phyloP scores from a whole-genome alignment of 2,888 invertebrate genomes.

The Rhingia campestris region DNA sequence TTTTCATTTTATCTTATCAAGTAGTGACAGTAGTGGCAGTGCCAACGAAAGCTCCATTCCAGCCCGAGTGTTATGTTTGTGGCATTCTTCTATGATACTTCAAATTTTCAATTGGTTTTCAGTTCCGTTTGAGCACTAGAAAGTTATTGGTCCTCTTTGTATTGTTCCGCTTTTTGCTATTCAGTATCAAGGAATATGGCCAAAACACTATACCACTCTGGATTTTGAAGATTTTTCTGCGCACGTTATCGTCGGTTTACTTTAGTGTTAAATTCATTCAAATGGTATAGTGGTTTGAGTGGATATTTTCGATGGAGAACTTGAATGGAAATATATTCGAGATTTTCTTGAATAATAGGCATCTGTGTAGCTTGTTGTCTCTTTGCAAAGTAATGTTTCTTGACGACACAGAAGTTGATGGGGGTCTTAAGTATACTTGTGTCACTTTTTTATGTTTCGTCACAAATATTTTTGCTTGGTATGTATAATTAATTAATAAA shows the following conservation, averaged over 20 bases:
- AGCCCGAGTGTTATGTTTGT: conserved; percentile 55
- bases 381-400: conserved; percentile 47
- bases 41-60: conserved; percentile 44
- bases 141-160: conserved; percentile 68
- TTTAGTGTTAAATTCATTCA: conserved; percentile 52
- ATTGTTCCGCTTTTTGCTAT: conserved; percentile 46
- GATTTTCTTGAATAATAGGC: conserved; percentile 63
- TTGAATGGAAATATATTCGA: conserved; percentile 66
- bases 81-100: conserved; percentile 55
- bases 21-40: not conserved
- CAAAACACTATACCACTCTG: conserved; percentile 59
- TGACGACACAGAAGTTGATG: conserved; percentile 40
- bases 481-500: not conserved
- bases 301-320: conserved; percentile 54
- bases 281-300: conserved; percentile 54
- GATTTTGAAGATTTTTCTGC: conserved; percentile 10
- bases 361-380: conserved; percentile 29
- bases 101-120: conserved; percentile 67
- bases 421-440: conserved; percentile 1
- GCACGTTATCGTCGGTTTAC: conserved; percentile 47
- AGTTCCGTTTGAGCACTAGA: conserved; percentile 57
- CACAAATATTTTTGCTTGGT: not conserved
- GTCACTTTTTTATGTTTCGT: not conserved
- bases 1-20: no score
- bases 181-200: conserved; percentile 66